These are phyloP conservation scores for Chelonoidis abingdonii DNA, from an alignment of 2,113 vertebrate species.

Conservation along the genomic window DNA sequence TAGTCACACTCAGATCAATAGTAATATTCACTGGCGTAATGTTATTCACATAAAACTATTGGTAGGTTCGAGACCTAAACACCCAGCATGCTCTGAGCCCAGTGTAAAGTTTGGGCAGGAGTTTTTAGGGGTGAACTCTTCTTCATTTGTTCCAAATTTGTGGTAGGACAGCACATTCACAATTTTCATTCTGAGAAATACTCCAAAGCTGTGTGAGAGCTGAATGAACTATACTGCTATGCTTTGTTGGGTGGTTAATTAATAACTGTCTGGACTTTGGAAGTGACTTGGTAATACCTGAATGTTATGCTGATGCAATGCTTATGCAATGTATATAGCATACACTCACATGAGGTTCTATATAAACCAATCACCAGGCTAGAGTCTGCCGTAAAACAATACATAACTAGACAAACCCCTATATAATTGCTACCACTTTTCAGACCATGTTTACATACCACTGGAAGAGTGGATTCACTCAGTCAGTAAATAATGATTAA, in stretches of 20 bases:
- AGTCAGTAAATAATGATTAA: constrained; percentile 42
- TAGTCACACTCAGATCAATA: neutral
- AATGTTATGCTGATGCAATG: neutral
- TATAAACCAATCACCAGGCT: constrained; percentile 3
- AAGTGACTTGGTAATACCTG: neutral
- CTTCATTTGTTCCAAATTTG: fast-evolving
- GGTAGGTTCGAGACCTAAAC: neutral
- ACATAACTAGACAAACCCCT: constrained; percentile 7
- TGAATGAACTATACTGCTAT: neutral
- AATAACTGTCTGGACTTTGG: constrained; percentile 42
- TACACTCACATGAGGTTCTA: neutral
- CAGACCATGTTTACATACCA: neutral
- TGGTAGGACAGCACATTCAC: neutral
- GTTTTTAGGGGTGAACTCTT: fast-evolving
- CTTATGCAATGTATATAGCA: neutral
- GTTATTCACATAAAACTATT: neutral
- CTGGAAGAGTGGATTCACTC: neutral
- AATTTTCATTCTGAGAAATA: neutral
- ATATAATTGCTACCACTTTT: constrained; percentile 30
- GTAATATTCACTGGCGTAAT: neutral
- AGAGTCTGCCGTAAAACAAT: constrained; percentile 53
- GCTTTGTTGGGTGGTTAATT: neutral
- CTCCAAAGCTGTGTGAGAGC: neutral
- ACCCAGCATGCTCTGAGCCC: neutral
- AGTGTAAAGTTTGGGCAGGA: neutral